Evolutionary conservation across 2,888 invertebrate species (phyloP), one percentile per base, ranked within the genome.

Genomic region (Sipha maydis): DNA sequence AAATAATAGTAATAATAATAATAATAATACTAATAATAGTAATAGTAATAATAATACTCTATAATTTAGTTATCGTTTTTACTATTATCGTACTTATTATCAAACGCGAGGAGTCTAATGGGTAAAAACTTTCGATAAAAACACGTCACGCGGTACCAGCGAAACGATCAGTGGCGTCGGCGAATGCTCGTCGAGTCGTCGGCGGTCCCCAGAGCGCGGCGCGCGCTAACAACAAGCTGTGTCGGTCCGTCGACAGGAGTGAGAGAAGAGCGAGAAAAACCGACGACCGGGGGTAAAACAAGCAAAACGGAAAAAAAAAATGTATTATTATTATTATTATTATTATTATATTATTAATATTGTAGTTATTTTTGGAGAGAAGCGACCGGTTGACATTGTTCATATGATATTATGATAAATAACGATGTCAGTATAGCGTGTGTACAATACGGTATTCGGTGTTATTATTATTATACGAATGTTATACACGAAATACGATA

Each of bases 91-190:
- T 88, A 75, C 54, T 56, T 73, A 69, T 79, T 85, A 78, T 80
- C 80, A 75, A 80, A 56, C 80, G 69, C 28, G 71, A 14, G 56
- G 61, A 38, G 86, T 79, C 38, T 75, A 82, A 75, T 61, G 80
- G 75, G 56, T 86, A 73, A 88, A 80, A 88, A 88, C 86, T 88
- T 88, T 88, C 86, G 86, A 88, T 88, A 88, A 88, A 86, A 88
- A 80, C 86, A 34, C 86, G 86, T 80, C 56, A 75, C 86, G 80
- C 41, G 38, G 76, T 76, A 61, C 61, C 79, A 28, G 75, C 80
- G 86, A 75, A 61, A 71, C 71, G 80, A 71, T 61, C 71, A 67
- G 86, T 34, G 11, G 79, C 31, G 75, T 48, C 28, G 17, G 67
- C 31, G 83, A 41, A 28, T 25, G 73, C 73, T 56, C 19, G 56